Percentiles rank a stretch among this genome's conserved stretches.
Conservation (phyloP, 1,140 invertebrate genomes). For the Platyscapa corneri region DNA sequence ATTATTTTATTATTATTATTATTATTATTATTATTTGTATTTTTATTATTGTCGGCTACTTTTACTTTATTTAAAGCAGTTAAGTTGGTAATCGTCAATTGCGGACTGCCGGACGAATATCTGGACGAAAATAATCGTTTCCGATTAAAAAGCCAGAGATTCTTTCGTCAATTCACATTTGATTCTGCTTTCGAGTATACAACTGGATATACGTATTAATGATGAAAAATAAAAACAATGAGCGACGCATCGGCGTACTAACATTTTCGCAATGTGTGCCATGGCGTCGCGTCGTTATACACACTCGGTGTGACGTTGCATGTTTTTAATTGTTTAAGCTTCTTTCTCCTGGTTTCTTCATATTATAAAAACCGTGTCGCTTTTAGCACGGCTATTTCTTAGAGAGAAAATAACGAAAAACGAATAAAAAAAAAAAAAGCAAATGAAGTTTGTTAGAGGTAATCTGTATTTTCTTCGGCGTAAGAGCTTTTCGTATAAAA, state of each 20-base stretch:
- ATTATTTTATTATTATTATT: constrained; percentile 12
- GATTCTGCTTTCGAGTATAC: constrained; percentile 43
- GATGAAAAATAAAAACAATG: constrained; percentile 7
- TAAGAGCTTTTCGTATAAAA: constrained; percentile 1
- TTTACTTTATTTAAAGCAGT: constrained; percentile 41
- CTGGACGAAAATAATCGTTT: neutral
- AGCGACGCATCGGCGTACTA: constrained; percentile 36
- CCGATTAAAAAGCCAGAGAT: neutral
- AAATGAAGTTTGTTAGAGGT: constrained; percentile 36
- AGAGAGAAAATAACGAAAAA: constrained; percentile 33
- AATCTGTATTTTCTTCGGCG: constrained; percentile 25
- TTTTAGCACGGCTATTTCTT: neutral
- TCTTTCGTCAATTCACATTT: neutral
- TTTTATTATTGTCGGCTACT: constrained; percentile 43
- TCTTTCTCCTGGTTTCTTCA: constrained; percentile 2
- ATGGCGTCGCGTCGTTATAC: constrained; percentile 42
- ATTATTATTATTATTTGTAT: no score
- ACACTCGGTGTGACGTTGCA: constrained; percentile 35
- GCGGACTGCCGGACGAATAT: neutral
- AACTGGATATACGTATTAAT: constrained; percentile 35
- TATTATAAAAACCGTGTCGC: neutral
- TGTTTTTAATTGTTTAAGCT: constrained; percentile 37
- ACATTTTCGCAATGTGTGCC: constrained; percentile 43
- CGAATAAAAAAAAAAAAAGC: constrained; percentile 41
- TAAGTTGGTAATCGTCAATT: neutral